Percentiles rank a stretch among this genome's conserved stretches.
These are phyloP conservation scores for Cataglyphis cursor DNA, from an alignment of 2,888 invertebrate genomes.

Conservation along the genomic window DNA sequence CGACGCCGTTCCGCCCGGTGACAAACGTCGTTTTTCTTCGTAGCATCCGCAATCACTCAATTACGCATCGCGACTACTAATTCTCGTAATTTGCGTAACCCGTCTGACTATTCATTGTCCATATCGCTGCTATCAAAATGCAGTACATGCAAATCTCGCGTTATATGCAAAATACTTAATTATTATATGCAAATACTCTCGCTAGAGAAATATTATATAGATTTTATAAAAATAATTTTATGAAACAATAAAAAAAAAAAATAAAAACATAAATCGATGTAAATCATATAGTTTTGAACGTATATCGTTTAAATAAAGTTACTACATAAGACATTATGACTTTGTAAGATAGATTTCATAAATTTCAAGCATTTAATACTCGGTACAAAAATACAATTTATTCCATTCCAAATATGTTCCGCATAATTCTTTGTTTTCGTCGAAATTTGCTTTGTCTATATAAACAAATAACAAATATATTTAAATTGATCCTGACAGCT, in stretches of 20 bases:
- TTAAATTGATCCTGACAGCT: constrained; percentile 19
- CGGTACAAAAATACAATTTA: background rate
- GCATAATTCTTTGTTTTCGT: background rate
- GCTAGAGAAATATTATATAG: background rate
- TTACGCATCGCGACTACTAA: constrained; percentile 66
- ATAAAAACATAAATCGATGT: background rate
- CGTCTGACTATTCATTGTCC: constrained; percentile 64
- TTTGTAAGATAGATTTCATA: background rate
- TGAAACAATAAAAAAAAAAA: background rate
- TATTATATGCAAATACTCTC: background rate
- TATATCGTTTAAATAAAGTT: background rate
- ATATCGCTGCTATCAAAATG: constrained; percentile 39
- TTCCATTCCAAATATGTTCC: background rate
- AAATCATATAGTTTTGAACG: background rate
- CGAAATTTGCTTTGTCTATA: background rate
- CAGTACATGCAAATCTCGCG: constrained; percentile 6
- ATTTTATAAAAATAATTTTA: constrained; percentile 17
- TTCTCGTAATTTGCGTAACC: constrained; percentile 63
- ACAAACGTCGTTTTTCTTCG: constrained; percentile 33
- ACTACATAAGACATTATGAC: background rate
- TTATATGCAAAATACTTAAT: background rate
- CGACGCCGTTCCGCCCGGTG: constrained; percentile 17
- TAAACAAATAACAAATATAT: constrained; percentile 1
- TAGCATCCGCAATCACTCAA: constrained; percentile 69
- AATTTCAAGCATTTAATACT: background rate